Evolutionary conservation across 2,797 vertebrate genomes (phyloP), one percentile per base, ranked within the genome.

Genomic region (Rhinichthys osculus): DNA sequence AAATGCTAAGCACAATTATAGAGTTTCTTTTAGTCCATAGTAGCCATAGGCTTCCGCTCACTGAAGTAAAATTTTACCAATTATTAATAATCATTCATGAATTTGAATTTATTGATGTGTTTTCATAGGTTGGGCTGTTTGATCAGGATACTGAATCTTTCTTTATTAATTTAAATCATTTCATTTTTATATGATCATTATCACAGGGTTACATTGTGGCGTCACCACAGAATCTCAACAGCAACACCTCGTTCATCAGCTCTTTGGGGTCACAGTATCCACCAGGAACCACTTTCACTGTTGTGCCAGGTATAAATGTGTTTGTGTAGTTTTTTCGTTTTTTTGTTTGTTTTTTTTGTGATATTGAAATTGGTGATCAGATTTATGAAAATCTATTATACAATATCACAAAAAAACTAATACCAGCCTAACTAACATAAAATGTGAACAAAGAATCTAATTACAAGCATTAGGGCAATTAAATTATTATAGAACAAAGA

Each of bases 201-300:
- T 81, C 40, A 72, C 92, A 97, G 96, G 95, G 95, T 91, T 97
- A 94, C 90, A 87, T 96, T 90, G 93, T 93, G 87, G 94, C 93
- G 52, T 93, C 95, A 87, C 90, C 93, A 86, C 94, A 93, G 91
- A 92, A 93, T 86, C 89, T 94, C 92, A 95, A 90, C 92, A 95
- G 89, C 93, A 95, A 92, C 91, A 94, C 94, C 73, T 92, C 95
- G 50, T 91, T 96, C 88, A 90, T 96, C 81, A 94, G 92, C 87
- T 91, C 94, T 21, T 93, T 94, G 92, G 91, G 95, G 85, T 90
- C 93, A 82, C 95, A 92, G 87, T 96, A 95, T 92, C 94, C 95
- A 86, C 91, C 93, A 86, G 95, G 92, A 89, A 92, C 95, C 86
- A 88, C 95, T 85, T 89, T 95, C 90, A 92, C 92, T 88, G 87